Base-by-base conservation (phyloP, 2,888 invertebrate genomes). In the Stenodema calcarata region DNA sequence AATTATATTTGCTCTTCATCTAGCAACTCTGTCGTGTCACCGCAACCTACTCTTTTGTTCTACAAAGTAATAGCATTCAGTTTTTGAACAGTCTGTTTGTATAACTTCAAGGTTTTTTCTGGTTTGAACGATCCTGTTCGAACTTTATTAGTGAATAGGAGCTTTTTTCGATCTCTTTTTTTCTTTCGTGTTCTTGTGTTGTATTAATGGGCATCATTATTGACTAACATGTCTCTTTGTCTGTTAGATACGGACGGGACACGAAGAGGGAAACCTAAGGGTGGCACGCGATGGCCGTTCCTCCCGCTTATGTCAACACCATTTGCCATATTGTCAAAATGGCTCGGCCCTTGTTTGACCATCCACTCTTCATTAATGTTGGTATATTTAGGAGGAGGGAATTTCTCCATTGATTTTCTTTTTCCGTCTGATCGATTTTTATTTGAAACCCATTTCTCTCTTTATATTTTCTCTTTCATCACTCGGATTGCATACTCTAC, bases 301-400 rank as follows among this genome's bases (percentile, higher is more conserved):
- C 62, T 75, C 73, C 44, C 41, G 27, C 75, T 84, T 84, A 75
- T 47, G 84, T 84, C 84, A 84, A 84, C 50, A 84, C 84, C 84
- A 84, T 84, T 84, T 73, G 84, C 75, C 47, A 44, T 84, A 84
- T 84, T 84, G 84, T 73, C 84, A 84, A 84, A 84, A 84, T 84
- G 84, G 84, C 44, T 44, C 70, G 73, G 23, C 28, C 41, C 42
- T 18, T 84, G 84, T 84, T 84, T 84, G 84, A 73, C 84, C 47
- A 73, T 28, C 84, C 41, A 30, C 62, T 62, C 62, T 62, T 62
- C 62, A 62, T 62, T 62, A 62, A 62, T 62, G 62, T 23, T 62
- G 62, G 11, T 62, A 27, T 23, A 62, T 62, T 27, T 35, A 35
- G 62, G 27, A 62, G 27, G 12, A 62, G 27, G 6, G 18, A 23